Base-by-base conservation (phyloP, 1,140 invertebrate genomes). In the Linepithema humile region DNA sequence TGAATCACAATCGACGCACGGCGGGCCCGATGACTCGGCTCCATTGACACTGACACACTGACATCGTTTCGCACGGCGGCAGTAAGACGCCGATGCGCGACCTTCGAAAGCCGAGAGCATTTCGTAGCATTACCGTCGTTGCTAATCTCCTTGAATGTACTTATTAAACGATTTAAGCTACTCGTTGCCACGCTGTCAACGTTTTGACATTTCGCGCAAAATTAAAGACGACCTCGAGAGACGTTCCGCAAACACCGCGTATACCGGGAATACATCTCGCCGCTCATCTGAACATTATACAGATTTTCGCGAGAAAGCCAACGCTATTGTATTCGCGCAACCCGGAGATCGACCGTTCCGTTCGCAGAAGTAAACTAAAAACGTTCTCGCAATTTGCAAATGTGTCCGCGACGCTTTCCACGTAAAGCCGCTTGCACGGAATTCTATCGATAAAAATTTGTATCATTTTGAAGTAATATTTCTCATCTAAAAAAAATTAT, bases 31-130 rank as follows among this genome's bases (percentile, higher is more conserved):
- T 89, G 85, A 89, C 90, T 87, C 89, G 83, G 74, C 87, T 90
- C 84, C 90, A 91, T 91, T 91, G 92, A 93, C 92, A 93, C 91
- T 93, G 92, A 93, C 92, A 93, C 86, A 93, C 91, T 93, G 89
- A 92, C 92, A 93, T 90, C 90, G 88, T 91, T 93, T 77, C 73
- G 55, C 75, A 70, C 26, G 74, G n/a, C 26, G 59, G 77, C 53
- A 45, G 69, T 55, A 84, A 65, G 69, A 74, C 64, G 74, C 75
- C 32, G n/a, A 1, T 35, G 35, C 48, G 72, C 67, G 86, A 74
- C 87, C 87, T 88, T 88, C 87, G 83, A 88, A 88, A 88, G 83
- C 55, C 85, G 55, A 59, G 40, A 64, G 84, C n/a, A n/a, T 74
- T 85, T 77, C 78, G 59, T 67, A 62, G 82, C 48, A 57, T 38